phyloP scores from a whole-genome alignment of 1,140 invertebrate genomes.

The Hestina assimilis region DNA sequence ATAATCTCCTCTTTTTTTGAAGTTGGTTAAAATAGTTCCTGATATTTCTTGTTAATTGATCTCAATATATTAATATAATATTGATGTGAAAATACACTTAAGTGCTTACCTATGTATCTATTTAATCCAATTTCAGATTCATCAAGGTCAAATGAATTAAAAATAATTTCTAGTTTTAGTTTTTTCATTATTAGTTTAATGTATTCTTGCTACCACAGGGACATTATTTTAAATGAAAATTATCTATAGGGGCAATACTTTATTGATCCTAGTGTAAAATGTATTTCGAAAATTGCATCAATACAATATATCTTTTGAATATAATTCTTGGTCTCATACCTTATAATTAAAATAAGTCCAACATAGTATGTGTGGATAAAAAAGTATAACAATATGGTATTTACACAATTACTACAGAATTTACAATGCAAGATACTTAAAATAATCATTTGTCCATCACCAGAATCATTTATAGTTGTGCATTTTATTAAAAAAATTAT shows the following conservation, averaged over 20 bases:
- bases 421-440: conserved; percentile 45
- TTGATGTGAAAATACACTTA: too few relatives aligned
- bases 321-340: conserved; percentile 68
- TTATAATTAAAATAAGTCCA: conserved; percentile 69
- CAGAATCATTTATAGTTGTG: conserved; percentile 25
- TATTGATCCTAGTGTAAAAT: conserved; percentile 77
- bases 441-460: conserved; percentile 31
- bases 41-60: neutral
- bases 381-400: conserved; percentile 66
- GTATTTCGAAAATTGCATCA: conserved; percentile 74
- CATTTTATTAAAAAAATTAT: conserved; percentile 6
- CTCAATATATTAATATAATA: neutral
- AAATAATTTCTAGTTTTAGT: too few relatives aligned
- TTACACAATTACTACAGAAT: conserved; percentile 66
- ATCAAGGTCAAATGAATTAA: too few relatives aligned
- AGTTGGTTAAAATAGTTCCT: too few relatives aligned
- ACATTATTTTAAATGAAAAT: conserved; percentile 20
- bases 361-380: conserved; percentile 51
- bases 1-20: neutral
- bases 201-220: neutral
- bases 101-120: too few relatives aligned
- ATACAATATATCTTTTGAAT: conserved; percentile 72
- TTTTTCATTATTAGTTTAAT: too few relatives aligned
- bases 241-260: conserved; percentile 63
- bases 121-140: too few relatives aligned